phyloP scores from a whole-genome alignment of 2,888 invertebrate species.

The Pseudoips prasinana region DNA sequence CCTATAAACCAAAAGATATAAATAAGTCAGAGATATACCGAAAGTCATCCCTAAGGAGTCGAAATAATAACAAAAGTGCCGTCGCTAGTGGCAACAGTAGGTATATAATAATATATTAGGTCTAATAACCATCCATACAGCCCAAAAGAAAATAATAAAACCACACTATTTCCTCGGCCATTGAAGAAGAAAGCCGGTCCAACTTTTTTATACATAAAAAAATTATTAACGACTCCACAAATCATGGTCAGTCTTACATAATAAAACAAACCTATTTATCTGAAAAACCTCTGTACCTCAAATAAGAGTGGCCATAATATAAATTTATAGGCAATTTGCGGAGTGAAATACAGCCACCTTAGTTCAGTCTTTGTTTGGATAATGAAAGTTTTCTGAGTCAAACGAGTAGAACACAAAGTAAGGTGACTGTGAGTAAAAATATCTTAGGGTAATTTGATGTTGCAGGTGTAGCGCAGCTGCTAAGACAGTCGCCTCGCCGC shows the following conservation, averaged over 20 bases:
- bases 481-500: no score
- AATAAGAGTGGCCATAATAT: slow-evolving; percentile 76
- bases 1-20: no score
- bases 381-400: slow-evolving; percentile 60
- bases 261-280: slow-evolving; percentile 66
- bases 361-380: slow-evolving; percentile 61
- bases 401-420: slow-evolving; percentile 33
- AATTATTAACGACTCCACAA: slow-evolving; percentile 36
- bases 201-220: slow-evolving; percentile 23
- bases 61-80: no score
- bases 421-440: slow-evolving; percentile 19
- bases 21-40: no score
- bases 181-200: slow-evolving; percentile 2
- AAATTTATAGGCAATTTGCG: slow-evolving; percentile 78
- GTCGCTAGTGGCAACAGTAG: no score
- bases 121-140: neutral
- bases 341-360: slow-evolving; percentile 64
- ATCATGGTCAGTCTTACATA: slow-evolving; percentile 59
- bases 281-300: slow-evolving; percentile 68
- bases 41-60: no score
- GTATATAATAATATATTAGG: no score
- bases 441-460: no score
- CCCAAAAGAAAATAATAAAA: neutral
- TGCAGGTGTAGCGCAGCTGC: no score
- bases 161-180: neutral